Percentiles rank a stretch among this genome's conserved stretches.
Evolutionary conservation across 2,888 invertebrate species (phyloP).

Genomic region (Dilophus febrilis): DNA sequence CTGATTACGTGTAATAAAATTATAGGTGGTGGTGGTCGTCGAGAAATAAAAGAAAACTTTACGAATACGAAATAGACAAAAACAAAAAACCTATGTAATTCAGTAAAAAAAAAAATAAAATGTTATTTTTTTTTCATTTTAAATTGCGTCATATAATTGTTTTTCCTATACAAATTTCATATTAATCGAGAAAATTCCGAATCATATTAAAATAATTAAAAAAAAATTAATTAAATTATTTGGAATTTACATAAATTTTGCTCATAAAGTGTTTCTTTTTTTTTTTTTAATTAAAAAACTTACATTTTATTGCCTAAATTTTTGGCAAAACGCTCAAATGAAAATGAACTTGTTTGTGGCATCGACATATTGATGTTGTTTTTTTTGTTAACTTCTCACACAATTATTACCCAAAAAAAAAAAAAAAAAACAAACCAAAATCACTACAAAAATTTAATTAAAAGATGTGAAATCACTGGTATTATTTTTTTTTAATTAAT

Average conservation of each 20-base stretch:
- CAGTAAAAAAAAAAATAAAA: too few relatives aligned
- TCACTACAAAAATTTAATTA: too few relatives aligned
- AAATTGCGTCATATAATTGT: not conserved
- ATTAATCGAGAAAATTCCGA: not conserved
- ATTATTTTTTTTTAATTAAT: too few relatives aligned
- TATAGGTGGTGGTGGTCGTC: not conserved
- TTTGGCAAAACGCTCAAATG: conserved; percentile 15
- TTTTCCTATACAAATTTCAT: not conserved
- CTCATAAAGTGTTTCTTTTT: conserved; percentile 3
- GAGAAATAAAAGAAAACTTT: not conserved
- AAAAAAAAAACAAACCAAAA: too few relatives aligned
- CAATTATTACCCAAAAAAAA: too few relatives aligned
- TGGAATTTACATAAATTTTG: not conserved
- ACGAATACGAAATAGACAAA: not conserved
- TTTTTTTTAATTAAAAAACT: conserved; percentile 20
- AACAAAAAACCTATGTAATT: too few relatives aligned
- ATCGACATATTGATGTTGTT: too few relatives aligned
- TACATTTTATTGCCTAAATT: conserved; percentile 24
- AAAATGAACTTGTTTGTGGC: too few relatives aligned
- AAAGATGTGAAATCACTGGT: too few relatives aligned
- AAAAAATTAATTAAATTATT: conserved; percentile 7
- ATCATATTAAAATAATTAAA: conserved; percentile 11
- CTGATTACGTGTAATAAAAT: too few relatives aligned
- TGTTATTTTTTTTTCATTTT: not conserved
- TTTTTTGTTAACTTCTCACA: too few relatives aligned